Evolutionary conservation across 1,140 invertebrate genomes (phyloP), one percentile per base, ranked within the genome.

Genomic region (Scylla paramamosain): DNA sequence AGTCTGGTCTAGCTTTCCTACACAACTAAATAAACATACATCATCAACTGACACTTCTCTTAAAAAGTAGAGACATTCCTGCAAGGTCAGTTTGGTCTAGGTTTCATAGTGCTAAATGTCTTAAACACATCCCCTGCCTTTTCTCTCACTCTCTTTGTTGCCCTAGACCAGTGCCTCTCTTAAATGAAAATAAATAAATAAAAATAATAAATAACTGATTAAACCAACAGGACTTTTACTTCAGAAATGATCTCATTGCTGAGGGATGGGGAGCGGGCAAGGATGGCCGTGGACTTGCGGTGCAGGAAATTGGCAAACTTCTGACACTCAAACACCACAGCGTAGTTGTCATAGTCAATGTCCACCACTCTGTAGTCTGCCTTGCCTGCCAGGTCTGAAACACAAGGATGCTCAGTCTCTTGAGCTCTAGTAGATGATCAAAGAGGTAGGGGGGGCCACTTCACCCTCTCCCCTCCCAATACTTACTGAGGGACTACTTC

Each of bases 261-360:
- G 14, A 98, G 97, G 52, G 97, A 97, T 82, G 98, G 98, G 12
- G 96, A 97, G 91, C 98, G 97, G 0, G 98, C 98, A 4, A 98
- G 97, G 93, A 99, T 98, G 0, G 98, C 98, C 0, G 98, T 98
- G 4, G 98, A 98, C 91, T 98, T 97, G 20, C 98, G 97, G 96
- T 98, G 98, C 0, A 98, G 98, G 94, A 98, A 98, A 45, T 48
- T 46, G 0, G 97, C 97, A 25, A 98, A 96, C 96, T 98, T 98
- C 97, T 99, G 98, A 96, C 98, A 99, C 0, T 98, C 98, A 96
- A 98, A 98, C 28, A 98, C 97, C 0, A 97, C 98, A 4, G 98
- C 98, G 96, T 98, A 98, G 0, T 97, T 98, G 0, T 97, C 97
- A 96, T 98, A 98, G 96, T 99, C 98, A 0, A 98, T 98, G 88